Base-by-base conservation (phyloP, 1,140 invertebrate genomes). In the Rhagoletis zephyria region DNA sequence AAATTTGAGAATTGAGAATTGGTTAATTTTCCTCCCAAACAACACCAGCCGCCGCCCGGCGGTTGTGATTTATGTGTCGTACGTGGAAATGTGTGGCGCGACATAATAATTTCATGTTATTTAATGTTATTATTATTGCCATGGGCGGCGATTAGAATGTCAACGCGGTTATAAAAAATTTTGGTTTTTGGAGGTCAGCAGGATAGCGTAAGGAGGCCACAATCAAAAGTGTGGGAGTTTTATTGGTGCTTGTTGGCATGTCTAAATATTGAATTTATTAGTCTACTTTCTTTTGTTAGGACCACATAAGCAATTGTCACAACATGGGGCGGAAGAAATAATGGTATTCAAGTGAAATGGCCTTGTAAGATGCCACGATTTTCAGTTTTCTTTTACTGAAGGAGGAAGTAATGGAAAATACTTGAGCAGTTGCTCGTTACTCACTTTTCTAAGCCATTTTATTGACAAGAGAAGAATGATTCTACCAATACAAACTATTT, bases 191-290 rank as follows among this genome's bases (percentile, higher is more conserved):
- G 45, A 51, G 16, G 48, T 81, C 74, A 51, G 45, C 74, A 81
- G 74, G 74, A 30, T 81, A 81, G 48, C 74, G 7, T 30, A 81
- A 81, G 74, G 74, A 81, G n/a, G 45, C 48, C 9, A 4, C n/a
- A 19, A 1, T 12, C n/a, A 5, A 59, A 7, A 30, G 48, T 48
- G 74, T 81, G 74, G 74, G 74, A 16, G 74, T 45, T 81, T 81
- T 56, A 51, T 81, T 81, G 74, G 74, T 81, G 16, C 7, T 81
- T 48, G 48, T 77, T 77, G 30, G 48, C 9, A 19, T 81, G 74
- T 81, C 74, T 40, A 81, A 81, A 81, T 81, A 81, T 74, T 74
- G 70, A 48, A 56, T 56, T 81, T 81, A 81, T 81, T 81, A 12
- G n/a, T 77, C 48, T 77, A 0, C n/a, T 2, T 6, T n/a, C 12